Evolutionary conservation across 2,888 invertebrate species (phyloP), one percentile per base, ranked within the genome.

Genomic region (Troglohyphantes excavatus): DNA sequence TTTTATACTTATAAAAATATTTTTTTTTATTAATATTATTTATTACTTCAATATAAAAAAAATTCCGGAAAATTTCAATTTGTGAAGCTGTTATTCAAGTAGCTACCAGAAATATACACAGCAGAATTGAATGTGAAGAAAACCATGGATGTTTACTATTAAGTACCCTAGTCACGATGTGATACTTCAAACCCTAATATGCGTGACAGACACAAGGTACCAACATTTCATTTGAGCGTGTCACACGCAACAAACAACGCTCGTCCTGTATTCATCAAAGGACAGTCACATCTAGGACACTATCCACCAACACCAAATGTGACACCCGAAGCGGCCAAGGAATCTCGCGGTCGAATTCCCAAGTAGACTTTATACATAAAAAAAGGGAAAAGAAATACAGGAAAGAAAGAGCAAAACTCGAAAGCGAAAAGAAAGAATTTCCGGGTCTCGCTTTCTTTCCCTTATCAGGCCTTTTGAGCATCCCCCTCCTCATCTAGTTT

Each of bases 271-370:
- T 63, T 73, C 70, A 83, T 83, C 72, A 65, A 27, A 26, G 19
- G 59, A 65, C 68, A 78, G 61, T 33, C 6, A 61, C 85, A 70
- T 70, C 85, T 39, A 86, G 68, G 68, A n/a, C 53, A 17, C 61
- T 78, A 78, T 86, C 76, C 39, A 21, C 59, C 53, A 29, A 78
- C 85, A 86, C 76, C 43, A 53, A 78, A 70, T 75, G 68, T 75
- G 76, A 85, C 75, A 33, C 61, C n/a, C 53, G 27, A 63, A 39
- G 43, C 72, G 19, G 23, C 39, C 53, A 70, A 46, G 27, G 76
- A 86, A 78, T 86, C 65, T 70, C 79, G 86, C 72, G 86, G 86
- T 86, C 78, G 67, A 78, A 86, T 78, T 86, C 78, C 67, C 75
- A 29, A 76, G 67, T 86, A 76, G 67, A 86, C 76, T 68, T 75